phyloP scores from a whole-genome alignment of 2,113 vertebrate species.

The Prionailurus viverrinus region DNA sequence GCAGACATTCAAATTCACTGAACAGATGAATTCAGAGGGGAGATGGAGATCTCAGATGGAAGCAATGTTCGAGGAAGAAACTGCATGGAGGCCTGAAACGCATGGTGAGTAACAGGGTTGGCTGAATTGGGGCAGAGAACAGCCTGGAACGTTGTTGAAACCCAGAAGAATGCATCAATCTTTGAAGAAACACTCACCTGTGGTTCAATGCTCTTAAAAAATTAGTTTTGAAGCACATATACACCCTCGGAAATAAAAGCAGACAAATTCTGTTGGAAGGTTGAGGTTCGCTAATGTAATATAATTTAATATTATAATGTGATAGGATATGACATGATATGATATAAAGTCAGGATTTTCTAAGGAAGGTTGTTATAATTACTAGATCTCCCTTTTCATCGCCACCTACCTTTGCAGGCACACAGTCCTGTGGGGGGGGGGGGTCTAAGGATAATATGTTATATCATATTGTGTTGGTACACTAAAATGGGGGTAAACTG shows the following conservation, averaged over 20 bases:
- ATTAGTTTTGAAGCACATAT: neutral
- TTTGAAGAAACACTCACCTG: neutral
- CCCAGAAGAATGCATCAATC: neutral
- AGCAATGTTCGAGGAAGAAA: neutral
- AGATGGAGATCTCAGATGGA: neutral
- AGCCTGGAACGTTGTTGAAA: neutral
- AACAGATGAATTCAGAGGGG: neutral
- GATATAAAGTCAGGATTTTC: neutral
- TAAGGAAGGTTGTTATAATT: neutral
- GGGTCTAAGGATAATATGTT: neutral
- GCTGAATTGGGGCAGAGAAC: neutral
- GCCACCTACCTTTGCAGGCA: neutral
- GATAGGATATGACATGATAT: neutral
- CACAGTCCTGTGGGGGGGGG: neutral
- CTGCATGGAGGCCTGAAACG: neutral
- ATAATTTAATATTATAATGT: neutral
- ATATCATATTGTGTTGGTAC: too few species aligned
- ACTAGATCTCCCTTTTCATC: neutral
- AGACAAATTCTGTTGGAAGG: neutral
- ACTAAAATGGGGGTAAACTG: neutral
- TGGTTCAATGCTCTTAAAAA: conserved; percentile 1
- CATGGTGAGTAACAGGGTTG: neutral
- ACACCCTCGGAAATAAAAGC: neutral
- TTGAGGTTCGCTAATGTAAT: neutral
- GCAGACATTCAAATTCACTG: neutral